A percentile compares a stretch with the other conserved stretches of the same genome.
phyloP scores from a whole-genome alignment of 2,888 invertebrate genomes.

The Hartigia nigra region DNA sequence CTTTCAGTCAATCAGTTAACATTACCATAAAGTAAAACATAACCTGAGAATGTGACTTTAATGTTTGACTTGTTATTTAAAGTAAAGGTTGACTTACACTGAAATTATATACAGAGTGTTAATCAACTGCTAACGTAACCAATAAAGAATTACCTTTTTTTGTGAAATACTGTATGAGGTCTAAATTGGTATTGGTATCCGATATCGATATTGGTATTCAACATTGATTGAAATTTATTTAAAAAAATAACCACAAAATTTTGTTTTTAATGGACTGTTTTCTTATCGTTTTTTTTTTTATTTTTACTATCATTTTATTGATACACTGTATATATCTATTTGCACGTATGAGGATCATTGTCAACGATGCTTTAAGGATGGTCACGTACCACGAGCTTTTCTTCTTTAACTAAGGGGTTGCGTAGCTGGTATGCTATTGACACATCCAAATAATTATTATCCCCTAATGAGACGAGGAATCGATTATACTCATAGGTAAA shows the following conservation, averaged over 20 bases:
- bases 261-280: background rate
- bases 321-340: background rate
- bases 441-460: background rate
- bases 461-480: background rate
- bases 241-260: background rate
- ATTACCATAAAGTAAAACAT: constrained; percentile 6
- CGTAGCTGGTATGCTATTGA: background rate
- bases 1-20: constrained; percentile 48
- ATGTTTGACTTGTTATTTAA: background rate
- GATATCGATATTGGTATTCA: background rate
- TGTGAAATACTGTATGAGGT: background rate
- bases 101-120: background rate
- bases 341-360: background rate
- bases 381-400: no score
- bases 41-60: background rate
- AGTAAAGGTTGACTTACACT: background rate
- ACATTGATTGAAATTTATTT: background rate
- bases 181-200: background rate
- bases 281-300: background rate
- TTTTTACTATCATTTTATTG: background rate
- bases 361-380: background rate
- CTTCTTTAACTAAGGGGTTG: background rate
- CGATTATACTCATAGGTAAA: background rate
- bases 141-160: background rate
- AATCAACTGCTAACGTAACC: background rate